Base-by-base conservation (phyloP, 2,113 vertebrate species). In the Cololabis saira region DNA sequence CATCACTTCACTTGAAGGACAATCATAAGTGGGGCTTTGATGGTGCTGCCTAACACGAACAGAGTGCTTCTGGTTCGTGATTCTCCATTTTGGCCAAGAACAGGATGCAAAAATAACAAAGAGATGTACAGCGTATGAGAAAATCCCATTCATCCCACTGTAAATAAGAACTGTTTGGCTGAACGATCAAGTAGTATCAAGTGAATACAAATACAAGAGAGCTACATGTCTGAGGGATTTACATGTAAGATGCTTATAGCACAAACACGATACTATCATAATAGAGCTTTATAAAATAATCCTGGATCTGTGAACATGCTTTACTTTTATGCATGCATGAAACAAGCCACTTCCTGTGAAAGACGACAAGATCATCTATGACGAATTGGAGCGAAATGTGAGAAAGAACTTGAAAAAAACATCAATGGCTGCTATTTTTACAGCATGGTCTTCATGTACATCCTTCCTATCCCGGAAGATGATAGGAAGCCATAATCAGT, bases 401-500 rank as follows among this genome's bases (percentile, higher is more conserved):
- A 73, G 62, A 62, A 47, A 57, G 57, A 74, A 57, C 68, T 3
- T 5, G 24, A 69, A 48, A 73, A 76, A 74, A 73, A 60, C 50
- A 50, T 44, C 13, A 22, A 45, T 19, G 65, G 50, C 61, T 56
- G 40, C 68, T 52, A 24, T 61, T 66, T 77, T 50, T 57, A 73
- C 50, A 51, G 45, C 64, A 68, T 55, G 16, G 50, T 67, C 76
- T 53, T 47, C 55, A 67, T 45, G 59, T 61, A 64, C 33, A 47
- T 19, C 49, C 69, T 67, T 77, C 59, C 68, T 12, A 48, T 61
- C 62, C 72, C 83, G 78, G 70, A 90, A 82, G 84, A 81, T 82
- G 78, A 87, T 77, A 78, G 27, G 12, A 66, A 81, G 75, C 83
- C 86, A 71, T 61, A 86, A 80, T 52, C 75, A 74, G 61, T 59